Conservation (phyloP, 37 sponge, comb jelly and placozoan species). For the Haliclona indistincta region DNA sequence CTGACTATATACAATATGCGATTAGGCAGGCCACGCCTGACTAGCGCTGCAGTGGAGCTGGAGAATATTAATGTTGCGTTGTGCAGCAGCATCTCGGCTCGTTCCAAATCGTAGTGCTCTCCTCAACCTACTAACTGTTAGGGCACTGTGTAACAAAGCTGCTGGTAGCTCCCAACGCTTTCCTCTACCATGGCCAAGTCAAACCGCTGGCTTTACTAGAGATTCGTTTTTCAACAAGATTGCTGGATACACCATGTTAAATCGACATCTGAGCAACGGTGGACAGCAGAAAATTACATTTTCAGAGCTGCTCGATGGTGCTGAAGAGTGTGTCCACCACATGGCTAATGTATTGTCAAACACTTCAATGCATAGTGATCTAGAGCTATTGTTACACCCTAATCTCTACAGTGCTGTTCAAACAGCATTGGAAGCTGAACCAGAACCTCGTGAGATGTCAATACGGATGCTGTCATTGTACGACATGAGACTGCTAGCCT, state of each 20-base stretch:
- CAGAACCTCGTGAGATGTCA: slow-evolving; percentile 3
- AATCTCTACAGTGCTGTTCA: slow-evolving; percentile 17
- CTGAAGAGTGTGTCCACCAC: slow-evolving; percentile 12
- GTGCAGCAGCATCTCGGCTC: no score
- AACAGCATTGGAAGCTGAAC: slow-evolving; percentile 13
- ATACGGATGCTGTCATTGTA: slow-evolving; percentile 34
- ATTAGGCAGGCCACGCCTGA: no score
- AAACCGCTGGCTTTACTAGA: neutral
- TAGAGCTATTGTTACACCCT: slow-evolving; percentile 9
- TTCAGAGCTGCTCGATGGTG: slow-evolving; percentile 35
- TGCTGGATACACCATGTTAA: slow-evolving; percentile 33
- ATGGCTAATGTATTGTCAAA: slow-evolving; percentile 10
- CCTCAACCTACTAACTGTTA: neutral
- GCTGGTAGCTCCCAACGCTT: neutral
- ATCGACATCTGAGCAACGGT: slow-evolving; percentile 9
- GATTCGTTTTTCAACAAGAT: slow-evolving; percentile 29
- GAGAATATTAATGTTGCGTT: no score
- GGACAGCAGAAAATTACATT: slow-evolving; percentile 5
- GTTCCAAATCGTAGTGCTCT: no score
- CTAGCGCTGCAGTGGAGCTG: no score
- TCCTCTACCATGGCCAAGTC: slow-evolving; percentile 52
- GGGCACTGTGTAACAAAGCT: neutral
- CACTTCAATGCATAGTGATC: slow-evolving; percentile 3
- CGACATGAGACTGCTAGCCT: neutral
- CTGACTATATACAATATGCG: no score